phyloP scores from a whole-genome alignment of 2,113 vertebrate species.

The Megaleporinus macrocephalus region DNA sequence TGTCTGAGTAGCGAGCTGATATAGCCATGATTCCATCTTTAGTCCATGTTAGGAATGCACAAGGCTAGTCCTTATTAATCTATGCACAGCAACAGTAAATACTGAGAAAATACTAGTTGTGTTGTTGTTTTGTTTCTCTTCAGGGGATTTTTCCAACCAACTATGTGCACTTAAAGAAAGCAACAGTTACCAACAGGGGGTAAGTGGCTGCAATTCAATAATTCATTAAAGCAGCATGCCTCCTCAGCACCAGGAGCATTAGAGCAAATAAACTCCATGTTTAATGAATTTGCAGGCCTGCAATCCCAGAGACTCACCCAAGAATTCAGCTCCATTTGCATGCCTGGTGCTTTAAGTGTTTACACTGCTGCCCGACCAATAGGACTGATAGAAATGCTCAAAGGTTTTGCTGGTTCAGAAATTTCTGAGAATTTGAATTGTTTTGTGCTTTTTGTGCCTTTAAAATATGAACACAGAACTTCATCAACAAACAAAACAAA shows the following conservation, averaged over 20 bases:
- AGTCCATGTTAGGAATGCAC: conserved; percentile 11
- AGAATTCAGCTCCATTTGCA: not conserved
- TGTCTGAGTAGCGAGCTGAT: conserved; percentile 31
- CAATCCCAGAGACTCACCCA: not conserved
- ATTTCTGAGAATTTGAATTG: too few species aligned
- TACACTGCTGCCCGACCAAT: too few species aligned
- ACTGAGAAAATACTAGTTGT: not conserved
- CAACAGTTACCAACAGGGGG: conserved; percentile 82
- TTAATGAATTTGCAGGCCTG: not conserved
- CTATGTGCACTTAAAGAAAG: conserved; percentile 83
- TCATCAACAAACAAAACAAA: too few species aligned
- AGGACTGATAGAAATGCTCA: too few species aligned
- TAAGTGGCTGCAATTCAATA: conserved; percentile 59
- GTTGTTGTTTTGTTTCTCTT: conserved; percentile 48
- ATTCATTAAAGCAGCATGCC: conserved; percentile 26
- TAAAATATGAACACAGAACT: too few species aligned
- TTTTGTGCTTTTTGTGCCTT: too few species aligned
- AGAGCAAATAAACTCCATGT: conserved; percentile 3
- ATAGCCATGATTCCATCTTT: conserved; percentile 27
- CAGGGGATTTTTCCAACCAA: conserved; percentile 81
- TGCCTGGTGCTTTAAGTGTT: not conserved
- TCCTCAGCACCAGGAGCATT: conserved; percentile 8
- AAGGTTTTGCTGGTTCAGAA: too few species aligned
- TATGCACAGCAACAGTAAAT: conserved; percentile 10
- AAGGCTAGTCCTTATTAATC: not conserved